phyloP scores from a whole-genome alignment of 2,797 vertebrate genomes.

The Euthynnus affinis region DNA sequence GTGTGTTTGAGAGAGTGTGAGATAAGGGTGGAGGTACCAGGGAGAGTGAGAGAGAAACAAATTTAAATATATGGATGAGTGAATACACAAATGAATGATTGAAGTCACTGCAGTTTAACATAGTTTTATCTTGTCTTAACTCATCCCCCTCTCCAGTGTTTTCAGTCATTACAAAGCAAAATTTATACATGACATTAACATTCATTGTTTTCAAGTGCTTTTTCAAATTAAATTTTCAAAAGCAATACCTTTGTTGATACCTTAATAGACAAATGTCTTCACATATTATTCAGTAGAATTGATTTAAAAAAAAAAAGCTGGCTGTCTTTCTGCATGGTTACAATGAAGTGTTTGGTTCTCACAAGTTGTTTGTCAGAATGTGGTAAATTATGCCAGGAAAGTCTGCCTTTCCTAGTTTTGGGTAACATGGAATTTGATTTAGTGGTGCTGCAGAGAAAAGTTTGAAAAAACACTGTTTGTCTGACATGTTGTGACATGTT shows the following conservation, averaged over 20 bases:
- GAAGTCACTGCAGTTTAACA: slow-evolving; percentile 18
- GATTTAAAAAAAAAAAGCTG: slow-evolving; percentile 3
- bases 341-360: slow-evolving; percentile 5
- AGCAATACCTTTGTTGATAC: neutral
- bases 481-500: neutral
- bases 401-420: neutral
- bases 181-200: slow-evolving; percentile 3
- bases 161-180: slow-evolving; percentile 21
- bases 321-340: slow-evolving; percentile 22
- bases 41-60: slow-evolving; percentile 19
- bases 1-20: neutral
- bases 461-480: slow-evolving; percentile 6
- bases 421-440: slow-evolving; percentile 15
- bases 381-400: slow-evolving; percentile 16
- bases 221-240: neutral
- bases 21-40: slow-evolving; percentile 28
- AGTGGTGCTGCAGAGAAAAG: slow-evolving; percentile 23
- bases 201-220: neutral
- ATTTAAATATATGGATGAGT: slow-evolving; percentile 21
- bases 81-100: slow-evolving; percentile 34
- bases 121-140: slow-evolving; percentile 8
- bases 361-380: slow-evolving; percentile 5
- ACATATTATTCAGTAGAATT: neutral
- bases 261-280: neutral
- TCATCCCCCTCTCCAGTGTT: neutral